Percentiles rank a stretch among this genome's conserved stretches.
These are phyloP conservation scores for Chionomys nivalis DNA, from an alignment of 2,113 vertebrate genomes.

Conservation along the genomic window DNA sequence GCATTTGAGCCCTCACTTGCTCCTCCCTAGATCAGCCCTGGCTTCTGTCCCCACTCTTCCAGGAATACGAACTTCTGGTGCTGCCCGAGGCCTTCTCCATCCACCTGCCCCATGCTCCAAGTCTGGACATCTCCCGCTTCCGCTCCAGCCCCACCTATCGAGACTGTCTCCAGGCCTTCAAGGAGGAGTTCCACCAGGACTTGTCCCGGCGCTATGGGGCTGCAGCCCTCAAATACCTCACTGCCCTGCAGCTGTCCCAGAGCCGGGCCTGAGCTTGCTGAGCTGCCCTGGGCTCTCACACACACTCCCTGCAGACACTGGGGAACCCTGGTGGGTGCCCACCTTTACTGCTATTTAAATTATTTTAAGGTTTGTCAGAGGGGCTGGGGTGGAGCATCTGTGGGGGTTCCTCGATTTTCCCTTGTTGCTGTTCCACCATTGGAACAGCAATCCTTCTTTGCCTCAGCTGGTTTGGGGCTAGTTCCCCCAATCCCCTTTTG, in stretches of 20 bases:
- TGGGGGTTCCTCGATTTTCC: background rate
- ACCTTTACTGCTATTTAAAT: conserved; percentile 80
- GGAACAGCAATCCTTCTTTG: background rate
- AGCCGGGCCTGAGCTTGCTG: background rate
- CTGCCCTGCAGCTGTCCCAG: conserved; percentile 91
- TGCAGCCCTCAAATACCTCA: conserved; percentile 97
- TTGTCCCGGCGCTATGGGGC: conserved; percentile 94
- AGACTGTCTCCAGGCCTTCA: conserved; percentile 92
- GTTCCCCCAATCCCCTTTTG: conserved; percentile 52
- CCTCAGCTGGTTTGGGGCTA: conserved; percentile 67
- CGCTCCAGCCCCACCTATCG: conserved; percentile 93
- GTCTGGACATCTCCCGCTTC: conserved; percentile 97
- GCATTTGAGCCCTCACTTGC: background rate
- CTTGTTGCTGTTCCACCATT: background rate
- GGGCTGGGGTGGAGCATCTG: background rate
- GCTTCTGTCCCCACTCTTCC: accelerated
- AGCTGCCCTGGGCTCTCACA: background rate
- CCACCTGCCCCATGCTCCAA: conserved; percentile 97
- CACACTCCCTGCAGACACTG: background rate
- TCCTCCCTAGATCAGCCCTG: background rate
- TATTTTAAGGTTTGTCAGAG: conserved; percentile 79
- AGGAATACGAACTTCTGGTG: conserved; percentile 96
- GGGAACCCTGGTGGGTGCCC: background rate
- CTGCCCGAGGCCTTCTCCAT: conserved; percentile 97
- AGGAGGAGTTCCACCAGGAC: conserved; percentile 98